Evolutionary conservation across 2,113 vertebrate genomes (phyloP).

Genomic region (Dolichallabes microphthalmus): DNA sequence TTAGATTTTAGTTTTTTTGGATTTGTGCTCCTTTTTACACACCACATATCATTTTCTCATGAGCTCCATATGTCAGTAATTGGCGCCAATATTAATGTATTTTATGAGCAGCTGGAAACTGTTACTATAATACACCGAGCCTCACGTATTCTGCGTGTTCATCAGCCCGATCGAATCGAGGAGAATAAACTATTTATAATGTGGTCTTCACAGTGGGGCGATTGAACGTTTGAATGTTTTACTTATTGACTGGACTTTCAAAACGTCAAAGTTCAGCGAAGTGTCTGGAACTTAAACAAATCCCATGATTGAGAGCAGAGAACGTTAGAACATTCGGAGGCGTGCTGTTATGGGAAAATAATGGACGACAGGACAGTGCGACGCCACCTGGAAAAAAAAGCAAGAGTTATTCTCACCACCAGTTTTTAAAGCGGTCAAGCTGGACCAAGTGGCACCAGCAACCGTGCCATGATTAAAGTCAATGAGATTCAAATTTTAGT

Average conservation of each 20-base stretch:
- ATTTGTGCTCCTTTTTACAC: background rate
- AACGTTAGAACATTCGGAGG: background rate
- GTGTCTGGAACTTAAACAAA: background rate
- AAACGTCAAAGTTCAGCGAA: background rate
- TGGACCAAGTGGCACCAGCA: background rate
- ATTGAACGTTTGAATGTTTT: background rate
- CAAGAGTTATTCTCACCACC: background rate
- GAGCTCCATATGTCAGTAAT: constrained; percentile 4
- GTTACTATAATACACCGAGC: background rate
- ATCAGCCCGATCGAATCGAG: background rate
- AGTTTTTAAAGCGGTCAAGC: background rate
- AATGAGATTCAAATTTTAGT: background rate
- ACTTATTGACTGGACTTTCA: background rate
- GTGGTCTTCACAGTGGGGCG: background rate
- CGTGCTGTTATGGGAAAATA: background rate
- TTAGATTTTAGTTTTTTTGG: background rate
- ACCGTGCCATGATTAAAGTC: background rate
- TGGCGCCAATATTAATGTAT: background rate
- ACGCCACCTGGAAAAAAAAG: background rate
- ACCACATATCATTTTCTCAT: background rate
- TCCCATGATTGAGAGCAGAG: background rate
- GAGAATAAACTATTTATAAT: background rate
- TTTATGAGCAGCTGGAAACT: constrained; percentile 6
- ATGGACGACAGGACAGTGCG: background rate
- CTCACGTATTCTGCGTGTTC: background rate